phyloP scores from a whole-genome alignment of 2,797 vertebrate genomes.

The Potorous gilbertii region DNA sequence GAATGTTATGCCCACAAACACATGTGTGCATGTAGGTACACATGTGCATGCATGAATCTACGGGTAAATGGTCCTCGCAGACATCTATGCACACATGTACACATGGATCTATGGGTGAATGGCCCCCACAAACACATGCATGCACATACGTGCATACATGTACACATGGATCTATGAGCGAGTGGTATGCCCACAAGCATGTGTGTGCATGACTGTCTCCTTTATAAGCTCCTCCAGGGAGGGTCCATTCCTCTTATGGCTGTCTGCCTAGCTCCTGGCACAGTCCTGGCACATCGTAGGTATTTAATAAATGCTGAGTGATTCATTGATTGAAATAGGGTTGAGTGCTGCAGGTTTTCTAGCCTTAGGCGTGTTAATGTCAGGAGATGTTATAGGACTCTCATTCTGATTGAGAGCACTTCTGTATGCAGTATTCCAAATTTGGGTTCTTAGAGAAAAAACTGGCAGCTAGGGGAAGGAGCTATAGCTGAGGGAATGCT shows the following conservation, averaged over 20 bases:
- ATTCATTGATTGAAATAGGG: neutral
- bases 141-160: too few relatives aligned
- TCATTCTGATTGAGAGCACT: neutral
- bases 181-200: rapidly evolving
- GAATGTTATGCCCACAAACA: too few relatives aligned
- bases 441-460: neutral
- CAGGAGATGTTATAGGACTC: neutral
- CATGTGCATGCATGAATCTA: too few relatives aligned
- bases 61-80: too few relatives aligned
- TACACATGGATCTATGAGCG: neutral
- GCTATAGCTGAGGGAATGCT: neutral
- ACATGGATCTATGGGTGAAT: too few relatives aligned
- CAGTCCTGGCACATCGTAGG: neutral
- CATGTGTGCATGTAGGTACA: too few relatives aligned
- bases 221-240: neutral
- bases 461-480: neutral
- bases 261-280: neutral
- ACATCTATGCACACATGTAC: too few relatives aligned
- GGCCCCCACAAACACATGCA: too few relatives aligned
- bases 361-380: neutral
- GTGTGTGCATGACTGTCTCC: neutral
- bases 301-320: neutral
- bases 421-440: neutral
- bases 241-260: neutral
- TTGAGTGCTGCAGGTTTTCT: neutral